Base-by-base conservation (phyloP, 2,113 vertebrate genomes). In the Girardinichthys multiradiatus region DNA sequence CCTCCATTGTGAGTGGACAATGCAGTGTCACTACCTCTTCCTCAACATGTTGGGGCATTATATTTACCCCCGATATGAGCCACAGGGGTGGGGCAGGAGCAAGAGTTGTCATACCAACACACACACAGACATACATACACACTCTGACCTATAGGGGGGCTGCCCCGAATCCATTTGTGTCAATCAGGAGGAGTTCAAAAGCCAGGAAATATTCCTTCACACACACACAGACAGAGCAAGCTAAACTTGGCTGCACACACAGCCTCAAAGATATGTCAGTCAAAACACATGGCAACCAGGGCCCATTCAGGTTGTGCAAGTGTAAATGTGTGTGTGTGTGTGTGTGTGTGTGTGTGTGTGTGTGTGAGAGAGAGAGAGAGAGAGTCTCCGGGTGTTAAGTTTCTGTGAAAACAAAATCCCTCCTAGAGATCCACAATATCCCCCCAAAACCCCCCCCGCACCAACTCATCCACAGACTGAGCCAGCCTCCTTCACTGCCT, bases 21-120 rank as follows among this genome's bases (percentile, higher is more conserved):
- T 93, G 71, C 72, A 26, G 86, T 92, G 92, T 90, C 92, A 93
- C 85, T 83, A 88, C 70, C 74, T 92, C 92, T 95, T 95, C 94
- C 94, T 93, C 94, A 95, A 95, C 92, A 93, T 95, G 93, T 94
- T 86, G 89, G 89, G 88, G 87, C 85, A 91, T 91, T 90, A 91
- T 90, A 91, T 91, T 90, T 64, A 77, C 68, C 82, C 85, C 90
- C 88, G 83, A 77, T 87, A 88, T 75, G 79, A 91, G 81, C 86
- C 26, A 31, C 81, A 61, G 86, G 91, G 88, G 84, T 64, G 60
- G 72, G 74, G 48, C 24, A 28, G 37, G 61, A 72, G 61, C 26
- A 24, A 69, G 73, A 76, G 71, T 83, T 78, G 84, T 85, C 84
- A 83, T 82, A 79, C 81, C 80, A 84, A 80, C 82, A 76, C 85